Base-by-base conservation (phyloP, 2,797 vertebrate species). In the Loriculus beryllinus region DNA sequence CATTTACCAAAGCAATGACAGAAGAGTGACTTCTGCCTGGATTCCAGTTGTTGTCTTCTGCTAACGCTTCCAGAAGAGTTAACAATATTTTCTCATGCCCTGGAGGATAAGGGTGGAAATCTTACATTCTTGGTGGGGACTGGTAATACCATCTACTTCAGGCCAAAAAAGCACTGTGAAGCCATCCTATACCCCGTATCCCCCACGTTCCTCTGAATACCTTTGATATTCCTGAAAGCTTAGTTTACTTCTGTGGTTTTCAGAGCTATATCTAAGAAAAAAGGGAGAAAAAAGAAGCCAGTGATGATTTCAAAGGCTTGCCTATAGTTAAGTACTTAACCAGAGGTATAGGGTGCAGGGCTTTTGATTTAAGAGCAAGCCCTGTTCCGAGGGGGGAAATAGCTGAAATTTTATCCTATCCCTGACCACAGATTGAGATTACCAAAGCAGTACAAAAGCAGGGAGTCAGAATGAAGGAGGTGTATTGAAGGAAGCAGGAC, bases 351-450 rank as follows among this genome's bases (percentile, higher is more conserved):
- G 91, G 92, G 80, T 86, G 47, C 78, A 87, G 72, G 59, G 43
- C 51, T 84, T 91, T 87, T 95, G 92, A 96, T 96, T 96, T 95
- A 96, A 95, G 95, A 93, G 94, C 95, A 93, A 90, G 67, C 57
- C 90, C 94, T 86, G 64, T 88, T 94, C 75, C 39, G 70, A 90
- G 48, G 88, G 91, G 91, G 94, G 92, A 96, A 96, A 96, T 93
- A 96, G 88, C 90, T 92, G 95, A 95, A 95, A 97, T 97, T 95
- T 94, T 96, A 95, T 94, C 94, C 90, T 60, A 82, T 75, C 86
- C 95, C 75, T 83, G 90, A 96, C 96, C 96, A 94, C 96, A 96
- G 96, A 95, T 92, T 95, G 96, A 96, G 96, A 96, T 96, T 96
- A 97, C 90, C 81, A 82, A 85, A 90, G 88, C 92, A 80, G 86